Conservation (phyloP, 1,140 invertebrate genomes). For the Lepidurus arcticus region DNA sequence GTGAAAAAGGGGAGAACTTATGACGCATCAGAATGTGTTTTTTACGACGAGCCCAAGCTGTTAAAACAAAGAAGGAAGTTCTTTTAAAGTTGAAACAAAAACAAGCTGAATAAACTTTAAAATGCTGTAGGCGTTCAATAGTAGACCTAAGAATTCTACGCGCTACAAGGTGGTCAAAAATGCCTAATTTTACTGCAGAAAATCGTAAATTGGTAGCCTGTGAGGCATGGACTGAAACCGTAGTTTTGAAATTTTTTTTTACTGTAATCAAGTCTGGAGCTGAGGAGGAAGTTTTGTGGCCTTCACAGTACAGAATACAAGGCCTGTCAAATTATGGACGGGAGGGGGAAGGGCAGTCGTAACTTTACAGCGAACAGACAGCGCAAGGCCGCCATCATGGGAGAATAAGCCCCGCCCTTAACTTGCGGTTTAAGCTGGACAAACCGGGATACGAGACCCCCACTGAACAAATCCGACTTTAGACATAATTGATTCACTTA, state of each 20-base stretch:
- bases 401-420: neutral
- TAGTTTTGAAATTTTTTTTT: neutral
- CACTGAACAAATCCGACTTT: neutral
- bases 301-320: neutral
- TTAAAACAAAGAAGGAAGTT: neutral
- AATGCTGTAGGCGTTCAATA: neutral
- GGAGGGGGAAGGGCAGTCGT: conserved; percentile 20
- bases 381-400: conserved; percentile 20
- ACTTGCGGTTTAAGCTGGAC: neutral
- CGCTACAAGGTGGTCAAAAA: neutral
- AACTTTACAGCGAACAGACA: conserved; percentile 2
- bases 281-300: neutral
- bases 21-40: neutral
- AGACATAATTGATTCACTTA: neutral
- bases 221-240: neutral
- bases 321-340: conserved; percentile 17
- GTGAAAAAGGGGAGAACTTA: neutral
- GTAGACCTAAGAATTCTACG: neutral
- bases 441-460: neutral
- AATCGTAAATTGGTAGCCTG: conserved; percentile 5
- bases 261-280: neutral
- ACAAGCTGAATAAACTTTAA: neutral
- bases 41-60: neutral
- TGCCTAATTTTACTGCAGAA: neutral
- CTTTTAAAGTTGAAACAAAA: neutral